Base-by-base conservation (phyloP, 2,888 invertebrate genomes). In the Flexamia atlantica region DNA sequence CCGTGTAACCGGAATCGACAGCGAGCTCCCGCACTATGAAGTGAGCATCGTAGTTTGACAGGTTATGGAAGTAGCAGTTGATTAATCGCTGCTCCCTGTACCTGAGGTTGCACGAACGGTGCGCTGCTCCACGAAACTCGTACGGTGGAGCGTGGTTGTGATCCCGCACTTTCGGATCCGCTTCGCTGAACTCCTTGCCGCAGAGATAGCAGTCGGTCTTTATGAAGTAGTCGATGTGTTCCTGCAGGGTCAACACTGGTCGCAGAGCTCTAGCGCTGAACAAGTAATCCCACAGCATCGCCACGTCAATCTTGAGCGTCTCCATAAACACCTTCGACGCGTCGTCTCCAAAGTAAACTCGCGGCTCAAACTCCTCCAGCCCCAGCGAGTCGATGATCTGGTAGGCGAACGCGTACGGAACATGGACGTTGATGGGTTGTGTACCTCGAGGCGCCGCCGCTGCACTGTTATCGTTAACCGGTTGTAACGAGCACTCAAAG, bases 31-130 rank as follows among this genome's bases (percentile, higher is more conserved):
- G 85, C 4, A 89, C 87, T 53, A 89, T 88, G 17, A 89, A 88
- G 86, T 89, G 88, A 5, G 87, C 85, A 85, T 88, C 88, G 80
- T 88, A 88, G 28, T 88, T 85, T 57, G 85, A 85, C 5, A 89
- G 81, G 79, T 88, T 88, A 84, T 88, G 76, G 28, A 76, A 76
- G 50, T 50, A 76, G 1, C 9, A 7, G 30, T 76, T 76, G 7
- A 76, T 28, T 3, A 14, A 2, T 4, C 12, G 1, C 30, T 46
- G 76, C 76, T 76, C 76, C 14, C 14, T 10, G 23, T 46, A 25
- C 30, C 50, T 12, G 0, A 76, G 50, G 36, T 76, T 50, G 17
- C 76, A 76, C 1, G 42, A 46, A 2, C 50, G 23, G 3, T 76
- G 76, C 1, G 76, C 76, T n/a, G 76, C 76, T 50, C 76, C 76